A percentile compares a stretch with the other conserved stretches of the same genome.
Conservation (phyloP, 2,888 invertebrate species). For the Ectemnius continuus region DNA sequence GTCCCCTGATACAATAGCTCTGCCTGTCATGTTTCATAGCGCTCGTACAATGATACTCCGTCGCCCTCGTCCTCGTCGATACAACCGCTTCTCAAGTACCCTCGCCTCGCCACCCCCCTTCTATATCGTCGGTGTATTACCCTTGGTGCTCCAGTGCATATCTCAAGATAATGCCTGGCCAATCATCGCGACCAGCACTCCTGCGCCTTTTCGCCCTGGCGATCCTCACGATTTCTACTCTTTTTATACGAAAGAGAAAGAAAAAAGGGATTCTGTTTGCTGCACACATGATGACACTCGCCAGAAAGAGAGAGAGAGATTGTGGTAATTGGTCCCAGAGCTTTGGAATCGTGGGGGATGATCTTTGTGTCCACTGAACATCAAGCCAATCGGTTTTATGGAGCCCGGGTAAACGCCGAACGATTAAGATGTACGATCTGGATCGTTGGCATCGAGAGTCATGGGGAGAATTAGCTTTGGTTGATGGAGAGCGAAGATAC, state of each 20-base stretch:
- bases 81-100: constrained; percentile 33
- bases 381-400: background rate
- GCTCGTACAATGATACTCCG: constrained; percentile 72
- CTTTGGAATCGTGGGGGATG: background rate
- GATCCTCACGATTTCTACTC: constrained; percentile 30
- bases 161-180: constrained; percentile 74
- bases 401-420: no score
- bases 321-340: constrained; percentile 27
- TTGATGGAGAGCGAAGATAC: no score
- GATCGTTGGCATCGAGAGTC: no score
- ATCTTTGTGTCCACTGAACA: background rate
- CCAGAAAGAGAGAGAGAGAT: background rate
- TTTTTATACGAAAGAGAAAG: background rate
- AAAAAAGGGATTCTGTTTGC: background rate
- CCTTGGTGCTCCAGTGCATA: constrained; percentile 52
- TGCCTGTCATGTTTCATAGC: constrained; percentile 74
- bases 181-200: constrained; percentile 49
- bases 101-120: constrained; percentile 34
- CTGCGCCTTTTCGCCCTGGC: background rate
- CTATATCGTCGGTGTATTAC: constrained; percentile 34
- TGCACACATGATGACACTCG: background rate
- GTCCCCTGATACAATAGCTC: constrained; percentile 67
- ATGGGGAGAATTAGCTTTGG: no score
- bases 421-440: no score
- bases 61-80: constrained; percentile 61